A percentile compares a stretch with the other conserved stretches of the same genome.
phyloP scores from a whole-genome alignment of 2,888 invertebrate genomes.

The Adelphocoris suturalis region DNA sequence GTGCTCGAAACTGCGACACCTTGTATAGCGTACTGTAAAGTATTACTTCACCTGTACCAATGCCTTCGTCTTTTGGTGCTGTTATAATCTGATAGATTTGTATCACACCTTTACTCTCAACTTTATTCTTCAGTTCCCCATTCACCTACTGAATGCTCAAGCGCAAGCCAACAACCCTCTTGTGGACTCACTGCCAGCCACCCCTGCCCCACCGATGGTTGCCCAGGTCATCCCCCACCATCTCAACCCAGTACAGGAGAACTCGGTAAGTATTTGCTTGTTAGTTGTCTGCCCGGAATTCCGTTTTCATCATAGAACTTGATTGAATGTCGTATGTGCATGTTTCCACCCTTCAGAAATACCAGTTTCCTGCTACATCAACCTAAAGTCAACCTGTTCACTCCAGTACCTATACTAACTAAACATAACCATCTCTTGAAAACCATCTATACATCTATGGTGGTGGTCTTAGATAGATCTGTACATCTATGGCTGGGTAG shows the following conservation, averaged over 20 bases:
- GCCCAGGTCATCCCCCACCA: constrained; percentile 41
- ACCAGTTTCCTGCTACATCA: constrained; percentile 68
- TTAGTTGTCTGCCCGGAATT: constrained; percentile 22
- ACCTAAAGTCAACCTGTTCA: not conserved
- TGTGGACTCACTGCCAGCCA: not conserved
- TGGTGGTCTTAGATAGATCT: no score
- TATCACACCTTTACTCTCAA: no score
- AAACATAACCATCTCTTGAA: no score
- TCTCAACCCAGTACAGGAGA: constrained; percentile 68
- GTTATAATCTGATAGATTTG: no score
- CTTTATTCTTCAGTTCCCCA: constrained; percentile 54
- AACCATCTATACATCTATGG: no score
- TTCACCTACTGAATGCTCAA: constrained; percentile 60
- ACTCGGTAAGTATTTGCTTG: constrained; percentile 70
- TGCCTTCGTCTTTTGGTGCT: no score
- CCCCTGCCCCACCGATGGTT: not conserved
- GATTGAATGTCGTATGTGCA: constrained; percentile 50
- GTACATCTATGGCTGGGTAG: no score
- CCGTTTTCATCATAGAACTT: constrained; percentile 45
- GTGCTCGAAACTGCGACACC: no score
- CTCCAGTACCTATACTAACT: no score
- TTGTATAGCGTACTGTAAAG: no score
- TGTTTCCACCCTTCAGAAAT: constrained; percentile 63
- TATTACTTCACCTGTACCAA: no score
- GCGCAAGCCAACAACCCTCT: constrained; percentile 35